phyloP scores from a whole-genome alignment of 2,888 invertebrate genomes.

The Nipponacmea schrenckii region DNA sequence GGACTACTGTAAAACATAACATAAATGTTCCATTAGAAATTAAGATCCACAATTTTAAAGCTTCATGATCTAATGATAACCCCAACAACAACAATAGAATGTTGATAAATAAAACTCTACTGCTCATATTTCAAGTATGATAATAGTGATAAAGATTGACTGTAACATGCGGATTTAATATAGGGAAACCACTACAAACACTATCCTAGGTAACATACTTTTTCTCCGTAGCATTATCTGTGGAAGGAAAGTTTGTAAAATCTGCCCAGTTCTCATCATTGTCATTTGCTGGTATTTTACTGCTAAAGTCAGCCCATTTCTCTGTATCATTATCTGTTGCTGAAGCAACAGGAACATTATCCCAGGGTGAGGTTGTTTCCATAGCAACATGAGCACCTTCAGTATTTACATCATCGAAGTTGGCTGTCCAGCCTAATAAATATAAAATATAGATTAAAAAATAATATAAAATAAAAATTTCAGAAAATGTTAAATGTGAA shows the following conservation, averaged over 20 bases:
- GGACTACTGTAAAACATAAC: slow-evolving; percentile 21
- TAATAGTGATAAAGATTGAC: background rate
- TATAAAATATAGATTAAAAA: background rate
- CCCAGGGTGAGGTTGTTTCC: slow-evolving; percentile 67
- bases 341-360: slow-evolving; percentile 35
- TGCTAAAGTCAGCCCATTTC: slow-evolving; percentile 61
- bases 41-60: background rate
- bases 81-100: too few relatives aligned
- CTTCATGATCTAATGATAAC: too few relatives aligned
- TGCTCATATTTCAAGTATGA: background rate
- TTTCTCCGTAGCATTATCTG: background rate
- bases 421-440: slow-evolving; percentile 47
- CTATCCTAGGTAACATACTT: background rate
- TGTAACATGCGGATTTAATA: background rate
- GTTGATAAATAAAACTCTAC: too few relatives aligned
- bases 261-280: slow-evolving; percentile 44
- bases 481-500: background rate
- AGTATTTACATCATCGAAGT: slow-evolving; percentile 54
- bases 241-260: slow-evolving; percentile 26
- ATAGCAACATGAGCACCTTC: slow-evolving; percentile 62
- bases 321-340: slow-evolving; percentile 33
- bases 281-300: slow-evolving; percentile 26
- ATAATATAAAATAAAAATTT: background rate
- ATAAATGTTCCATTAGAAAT: background rate
- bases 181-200: too few relatives aligned